These are phyloP conservation scores for Thereva nobilitata DNA, from an alignment of 2,888 invertebrate species.

Conservation along the genomic window DNA sequence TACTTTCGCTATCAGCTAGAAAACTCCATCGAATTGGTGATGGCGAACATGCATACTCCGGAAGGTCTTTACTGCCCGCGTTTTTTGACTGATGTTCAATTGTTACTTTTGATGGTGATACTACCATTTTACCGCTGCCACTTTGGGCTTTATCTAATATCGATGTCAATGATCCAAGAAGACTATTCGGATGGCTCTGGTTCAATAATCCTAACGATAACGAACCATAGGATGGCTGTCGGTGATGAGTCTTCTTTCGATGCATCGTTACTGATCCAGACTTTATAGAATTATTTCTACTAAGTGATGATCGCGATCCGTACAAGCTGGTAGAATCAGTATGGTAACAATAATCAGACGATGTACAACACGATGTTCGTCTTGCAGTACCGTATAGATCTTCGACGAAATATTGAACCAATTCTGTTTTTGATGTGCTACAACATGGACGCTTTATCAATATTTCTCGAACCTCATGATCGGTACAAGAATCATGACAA, in stretches of 20 bases:
- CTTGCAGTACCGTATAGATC: conserved; percentile 54
- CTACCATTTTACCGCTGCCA: conserved; percentile 46
- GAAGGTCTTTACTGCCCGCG: conserved; percentile 52
- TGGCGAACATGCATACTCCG: conserved; percentile 57
- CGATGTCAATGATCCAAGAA: conserved; percentile 55
- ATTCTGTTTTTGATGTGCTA: conserved; percentile 54
- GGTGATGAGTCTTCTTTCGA: conserved; percentile 47
- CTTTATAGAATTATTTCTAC: conserved; percentile 57
- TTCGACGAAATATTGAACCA: conserved; percentile 57
- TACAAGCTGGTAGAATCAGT: conserved; percentile 58
- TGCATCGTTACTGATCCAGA: conserved; percentile 54
- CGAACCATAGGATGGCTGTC: conserved; percentile 55
- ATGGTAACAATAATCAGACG: conserved; percentile 58
- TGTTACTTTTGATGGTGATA: conserved; percentile 51
- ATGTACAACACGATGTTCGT: conserved; percentile 56
- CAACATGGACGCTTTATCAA: conserved; percentile 51
- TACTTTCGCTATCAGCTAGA: conserved; percentile 52
- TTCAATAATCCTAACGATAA: conserved; percentile 55
- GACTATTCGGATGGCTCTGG: conserved; percentile 53
- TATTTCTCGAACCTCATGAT: conserved; percentile 56
- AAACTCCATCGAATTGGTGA: conserved; percentile 59
- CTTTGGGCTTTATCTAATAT: conserved; percentile 55
- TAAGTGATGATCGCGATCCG: conserved; percentile 56
- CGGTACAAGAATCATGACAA: conserved; percentile 54
- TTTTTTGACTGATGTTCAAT: conserved; percentile 55